These are phyloP conservation scores for Pristiophorus japonicus DNA, from an alignment of 2,113 vertebrate species.

Conservation along the genomic window DNA sequence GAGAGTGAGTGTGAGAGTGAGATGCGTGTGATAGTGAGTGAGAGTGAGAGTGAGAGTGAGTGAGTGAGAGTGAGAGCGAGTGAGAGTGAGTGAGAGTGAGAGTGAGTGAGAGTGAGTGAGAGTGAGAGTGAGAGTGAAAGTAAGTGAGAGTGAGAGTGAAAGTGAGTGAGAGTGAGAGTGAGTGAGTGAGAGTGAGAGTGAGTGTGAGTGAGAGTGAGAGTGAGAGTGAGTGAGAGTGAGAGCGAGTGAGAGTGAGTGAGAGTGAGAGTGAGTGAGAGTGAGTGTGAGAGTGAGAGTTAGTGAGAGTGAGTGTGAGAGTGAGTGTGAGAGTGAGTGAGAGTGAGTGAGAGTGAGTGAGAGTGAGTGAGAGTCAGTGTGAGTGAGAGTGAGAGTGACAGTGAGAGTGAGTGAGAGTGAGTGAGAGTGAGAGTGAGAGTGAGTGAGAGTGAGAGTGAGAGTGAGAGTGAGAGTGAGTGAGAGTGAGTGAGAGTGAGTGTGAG, in stretches of 20 bases:
- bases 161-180: too few relatives aligned
- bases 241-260: too few relatives aligned
- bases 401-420: neutral
- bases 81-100: too few relatives aligned
- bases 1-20: neutral
- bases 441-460: neutral
- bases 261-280: neutral
- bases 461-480: neutral
- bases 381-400: neutral
- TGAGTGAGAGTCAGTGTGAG: neutral
- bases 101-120: too few relatives aligned
- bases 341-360: neutral
- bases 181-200: too few relatives aligned
- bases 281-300: conserved; percentile 3
- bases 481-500: conserved; percentile 16
- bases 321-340: neutral
- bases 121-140: too few relatives aligned
- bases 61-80: too few relatives aligned
- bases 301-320: neutral
- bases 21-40: neutral
- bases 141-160: too few relatives aligned
- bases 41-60: neutral
- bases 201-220: too few relatives aligned
- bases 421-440: neutral
- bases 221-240: too few relatives aligned